A percentile compares a stretch with the other conserved stretches of the same genome.
Evolutionary conservation across 2,888 invertebrate species (phyloP).

Genomic region (Parasteatoda lunata): DNA sequence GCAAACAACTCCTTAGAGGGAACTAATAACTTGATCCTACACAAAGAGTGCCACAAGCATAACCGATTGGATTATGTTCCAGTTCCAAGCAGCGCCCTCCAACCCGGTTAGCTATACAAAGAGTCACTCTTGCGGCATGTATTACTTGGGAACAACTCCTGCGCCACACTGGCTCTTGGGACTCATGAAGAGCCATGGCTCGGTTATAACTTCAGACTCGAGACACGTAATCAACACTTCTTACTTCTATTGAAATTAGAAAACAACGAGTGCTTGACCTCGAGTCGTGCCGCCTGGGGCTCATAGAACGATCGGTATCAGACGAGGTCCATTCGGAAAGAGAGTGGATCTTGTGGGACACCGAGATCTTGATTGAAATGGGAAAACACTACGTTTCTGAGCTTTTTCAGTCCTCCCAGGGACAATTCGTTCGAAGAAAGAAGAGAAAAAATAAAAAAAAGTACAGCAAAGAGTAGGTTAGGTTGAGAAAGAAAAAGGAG

Average conservation of each 20-base stretch:
- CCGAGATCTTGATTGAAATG: slow-evolving; percentile 65
- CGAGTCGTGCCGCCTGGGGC: slow-evolving; percentile 34
- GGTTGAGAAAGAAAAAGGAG: slow-evolving; percentile 26
- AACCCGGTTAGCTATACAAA: slow-evolving; percentile 3
- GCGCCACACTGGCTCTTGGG: slow-evolving; percentile 26
- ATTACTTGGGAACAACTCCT: slow-evolving; percentile 20
- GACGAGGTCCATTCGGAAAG: slow-evolving; percentile 53
- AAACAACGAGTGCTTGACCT: slow-evolving; percentile 59
- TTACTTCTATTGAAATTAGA: slow-evolving; percentile 68
- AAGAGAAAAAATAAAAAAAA: slow-evolving; percentile 28
- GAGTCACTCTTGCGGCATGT: slow-evolving; percentile 36
- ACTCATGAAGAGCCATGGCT: slow-evolving; percentile 43
- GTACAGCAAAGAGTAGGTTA: slow-evolving; percentile 5
- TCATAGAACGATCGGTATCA: slow-evolving; percentile 55
- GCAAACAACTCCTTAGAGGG: slow-evolving; percentile 63
- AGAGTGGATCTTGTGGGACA: slow-evolving; percentile 55
- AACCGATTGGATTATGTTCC: slow-evolving; percentile 64
- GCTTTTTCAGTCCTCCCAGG: slow-evolving; percentile 49
- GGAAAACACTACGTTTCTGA: slow-evolving; percentile 40
- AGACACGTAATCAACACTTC: slow-evolving; percentile 67
- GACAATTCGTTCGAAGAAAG: slow-evolving; percentile 43
- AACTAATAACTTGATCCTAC: slow-evolving; percentile 65
- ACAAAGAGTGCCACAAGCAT: slow-evolving; percentile 52
- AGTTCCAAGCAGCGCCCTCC: not conserved
- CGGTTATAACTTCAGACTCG: slow-evolving; percentile 50